Percentiles rank a stretch among this genome's conserved stretches.
phyloP scores from a whole-genome alignment of 2,113 vertebrate species.

The Muntiacus reevesi region DNA sequence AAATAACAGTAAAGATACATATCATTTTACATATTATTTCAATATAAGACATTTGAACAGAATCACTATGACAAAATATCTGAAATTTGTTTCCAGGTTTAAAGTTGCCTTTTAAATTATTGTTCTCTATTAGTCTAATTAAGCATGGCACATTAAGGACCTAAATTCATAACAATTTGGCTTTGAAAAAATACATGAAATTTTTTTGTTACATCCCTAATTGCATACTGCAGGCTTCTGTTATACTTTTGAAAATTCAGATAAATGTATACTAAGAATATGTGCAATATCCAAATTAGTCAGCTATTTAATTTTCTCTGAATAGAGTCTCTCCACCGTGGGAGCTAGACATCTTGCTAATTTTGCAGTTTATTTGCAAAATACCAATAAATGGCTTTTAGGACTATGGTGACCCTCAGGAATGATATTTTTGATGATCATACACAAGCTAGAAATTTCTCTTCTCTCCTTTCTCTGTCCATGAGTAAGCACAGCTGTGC shows the following conservation, averaged over 20 bases:
- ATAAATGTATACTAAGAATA: neutral
- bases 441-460: slow-evolving; percentile 3
- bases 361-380: slow-evolving; percentile 39
- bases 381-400: slow-evolving; percentile 6
- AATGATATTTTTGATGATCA: slow-evolving; percentile 37
- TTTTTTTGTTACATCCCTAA: neutral
- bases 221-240: neutral
- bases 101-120: neutral
- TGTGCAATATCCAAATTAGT: neutral
- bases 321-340: neutral
- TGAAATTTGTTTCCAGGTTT: neutral
- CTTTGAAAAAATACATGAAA: neutral
- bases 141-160: neutral
- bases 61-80: neutral
- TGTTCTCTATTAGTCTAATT: neutral
- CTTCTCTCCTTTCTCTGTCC: neutral
- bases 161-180: neutral
- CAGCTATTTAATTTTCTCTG: neutral
- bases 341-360: slow-evolving; percentile 5
- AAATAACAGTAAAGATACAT: neutral
- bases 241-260: neutral
- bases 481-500: slow-evolving; percentile 40
- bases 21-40: neutral
- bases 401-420: slow-evolving; percentile 14
- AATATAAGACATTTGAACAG: neutral